These are phyloP conservation scores for Pachyseris speciosa DNA, from an alignment of 64 coral and sea anemone species.

Conservation along the genomic window DNA sequence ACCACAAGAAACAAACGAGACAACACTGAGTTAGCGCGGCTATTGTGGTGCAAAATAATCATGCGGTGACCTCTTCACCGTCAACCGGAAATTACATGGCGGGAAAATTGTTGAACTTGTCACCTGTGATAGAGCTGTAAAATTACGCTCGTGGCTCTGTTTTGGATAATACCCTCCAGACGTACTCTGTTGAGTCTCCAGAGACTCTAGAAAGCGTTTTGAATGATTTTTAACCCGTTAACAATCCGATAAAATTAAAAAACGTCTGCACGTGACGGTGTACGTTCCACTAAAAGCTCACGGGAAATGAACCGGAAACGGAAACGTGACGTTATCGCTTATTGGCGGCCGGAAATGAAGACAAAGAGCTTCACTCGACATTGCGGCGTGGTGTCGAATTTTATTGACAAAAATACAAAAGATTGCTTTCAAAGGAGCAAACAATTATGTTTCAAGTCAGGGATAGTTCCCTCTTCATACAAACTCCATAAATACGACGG, in stretches of 20 bases:
- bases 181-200: neutral
- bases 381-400: conserved; percentile 8
- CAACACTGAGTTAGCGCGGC: neutral
- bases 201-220: neutral
- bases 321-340: conserved; percentile 44
- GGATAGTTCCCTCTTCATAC: neutral
- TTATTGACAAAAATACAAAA: conserved; percentile 59
- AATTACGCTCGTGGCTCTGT: neutral
- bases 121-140: neutral
- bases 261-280: conserved; percentile 16
- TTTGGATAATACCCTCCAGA: neutral
- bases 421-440: conserved; percentile 37
- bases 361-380: conserved; percentile 50
- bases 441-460: conserved; percentile 3
- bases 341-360: conserved; percentile 37
- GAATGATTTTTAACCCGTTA: neutral
- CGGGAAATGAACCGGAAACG: conserved; percentile 55
- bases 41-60: conserved; percentile 6
- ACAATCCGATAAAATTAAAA: neutral
- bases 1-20: conserved; percentile 44
- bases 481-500: neutral
- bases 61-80: conserved; percentile 3
- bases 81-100: conserved; percentile 46
- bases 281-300: conserved; percentile 11
- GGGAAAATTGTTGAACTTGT: conserved; percentile 21